Base-by-base conservation (phyloP, 2,797 vertebrate genomes). In the Gymnoscopelus microlampas region DNA sequence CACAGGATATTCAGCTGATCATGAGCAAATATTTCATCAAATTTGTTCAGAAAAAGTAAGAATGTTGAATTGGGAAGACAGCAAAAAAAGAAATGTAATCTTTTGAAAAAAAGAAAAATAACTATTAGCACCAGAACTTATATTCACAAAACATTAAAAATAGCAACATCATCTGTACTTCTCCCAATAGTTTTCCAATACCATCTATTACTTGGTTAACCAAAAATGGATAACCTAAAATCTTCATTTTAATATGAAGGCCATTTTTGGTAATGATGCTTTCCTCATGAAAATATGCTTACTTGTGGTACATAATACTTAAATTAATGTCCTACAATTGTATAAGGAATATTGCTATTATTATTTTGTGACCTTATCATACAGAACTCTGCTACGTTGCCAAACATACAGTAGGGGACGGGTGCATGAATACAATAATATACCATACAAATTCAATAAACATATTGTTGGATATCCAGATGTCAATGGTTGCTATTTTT, bases 301-400 rank as follows among this genome's bases (percentile, higher is more conserved):
- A 90, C 88, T 92, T 90, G 84, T 92, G 91, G 93, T 94, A 94
- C 93, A 93, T 88, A 77, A 80, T 88, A 89, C 84, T 85, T 90
- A 92, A 93, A 85, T 91, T 88, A 91, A 92, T 91, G 89, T 89
- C 76, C 86, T 83, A 84, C 80, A 84, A 63, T 72, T 87, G 74
- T 89, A 82, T 88, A 88, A 85, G 84, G 59, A 80, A 77, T 73
- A 84, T 78, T 86, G 71, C 68, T 80, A 61, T 80, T 49, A 80
- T 70, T 74, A 80, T 60, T 74, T 64, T 77, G 66, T 77, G 81
- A 83, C 29, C 75, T 82, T 85, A 84, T 86, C 61, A 75, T 78
- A 80, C 24, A 81, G 62, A 80, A 66, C 54, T 73, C 49, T 10
- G 66, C 67, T 73, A 39, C 61, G 62, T 9, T 63, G 70, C 39